Percentiles rank a stretch among this genome's conserved stretches.
phyloP scores from a whole-genome alignment of 1,140 invertebrate species.

The Ganaspis sp. region DNA sequence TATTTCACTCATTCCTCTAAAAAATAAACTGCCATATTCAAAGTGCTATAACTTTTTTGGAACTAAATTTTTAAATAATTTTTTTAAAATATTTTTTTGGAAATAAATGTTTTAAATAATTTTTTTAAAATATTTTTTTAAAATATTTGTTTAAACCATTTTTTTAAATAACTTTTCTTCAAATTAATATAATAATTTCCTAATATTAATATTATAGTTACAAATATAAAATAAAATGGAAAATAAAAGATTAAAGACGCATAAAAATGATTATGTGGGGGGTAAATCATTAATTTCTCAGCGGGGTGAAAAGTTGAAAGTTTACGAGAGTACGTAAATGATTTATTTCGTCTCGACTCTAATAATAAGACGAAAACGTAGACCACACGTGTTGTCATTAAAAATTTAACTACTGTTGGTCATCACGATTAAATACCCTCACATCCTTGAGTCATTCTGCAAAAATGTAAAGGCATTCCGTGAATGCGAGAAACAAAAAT shows the following conservation, averaged over 20 bases:
- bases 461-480: neutral
- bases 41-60: no score
- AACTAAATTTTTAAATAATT: no score
- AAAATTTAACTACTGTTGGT: conserved; percentile 2
- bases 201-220: no score
- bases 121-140: no score
- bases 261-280: neutral
- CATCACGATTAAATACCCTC: neutral
- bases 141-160: no score
- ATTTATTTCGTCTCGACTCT: conserved; percentile 12
- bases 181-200: no score
- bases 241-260: neutral
- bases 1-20: no score
- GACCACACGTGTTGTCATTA: conserved; percentile 22
- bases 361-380: neutral
- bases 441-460: neutral
- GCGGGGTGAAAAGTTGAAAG: conserved; percentile 1
- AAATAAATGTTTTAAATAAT: no score
- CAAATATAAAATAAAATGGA: neutral
- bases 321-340: conserved; percentile 19
- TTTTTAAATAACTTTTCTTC: no score
- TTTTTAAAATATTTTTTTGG: no score
- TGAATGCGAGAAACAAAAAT: neutral
- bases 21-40: no score
- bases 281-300: conserved; percentile 23